Percentiles rank a stretch among this genome's conserved stretches.
Evolutionary conservation across 2,888 invertebrate genomes (phyloP).

Genomic region (Drosophila picticornis): DNA sequence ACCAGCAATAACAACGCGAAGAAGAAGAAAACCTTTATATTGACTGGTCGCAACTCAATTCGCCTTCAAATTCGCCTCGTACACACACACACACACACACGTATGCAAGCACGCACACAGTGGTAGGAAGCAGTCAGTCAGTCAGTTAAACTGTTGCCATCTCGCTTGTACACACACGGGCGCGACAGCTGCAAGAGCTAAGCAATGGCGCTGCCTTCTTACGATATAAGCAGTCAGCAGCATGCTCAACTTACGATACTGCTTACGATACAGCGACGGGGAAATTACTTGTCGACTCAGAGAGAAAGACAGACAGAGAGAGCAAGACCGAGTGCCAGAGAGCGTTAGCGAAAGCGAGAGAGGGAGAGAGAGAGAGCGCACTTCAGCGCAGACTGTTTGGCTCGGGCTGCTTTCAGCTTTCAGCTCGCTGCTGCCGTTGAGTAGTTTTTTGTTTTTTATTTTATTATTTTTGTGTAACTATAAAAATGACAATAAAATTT

Average conservation of each 20-base stretch:
- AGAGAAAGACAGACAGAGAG: constrained; percentile 22
- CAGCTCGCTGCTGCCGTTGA: constrained; percentile 30
- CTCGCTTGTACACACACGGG: constrained; percentile 52
- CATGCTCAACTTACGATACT: constrained; percentile 70
- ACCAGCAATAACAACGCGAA: constrained; percentile 3
- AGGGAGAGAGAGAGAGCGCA: constrained; percentile 20
- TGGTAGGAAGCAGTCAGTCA: constrained; percentile 2
- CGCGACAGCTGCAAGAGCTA: constrained; percentile 39
- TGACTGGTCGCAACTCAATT: constrained; percentile 66
- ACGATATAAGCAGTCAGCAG: constrained; percentile 68
- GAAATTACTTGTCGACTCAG: constrained; percentile 52
- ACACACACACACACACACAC: constrained; percentile 28
- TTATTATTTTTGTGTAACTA: constrained; percentile 62
- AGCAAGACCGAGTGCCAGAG: not conserved
- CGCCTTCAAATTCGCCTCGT: constrained; percentile 68
- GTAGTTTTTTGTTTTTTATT: constrained; percentile 46
- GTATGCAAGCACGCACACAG: constrained; percentile 18
- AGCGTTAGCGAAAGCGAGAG: not conserved
- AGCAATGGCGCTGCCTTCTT: constrained; percentile 77
- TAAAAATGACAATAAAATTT: constrained; percentile 81
- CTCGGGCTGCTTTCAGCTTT: constrained; percentile 34
- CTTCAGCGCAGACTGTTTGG: constrained; percentile 67
- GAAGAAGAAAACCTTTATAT: constrained; percentile 34
- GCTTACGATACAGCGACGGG: constrained; percentile 64
- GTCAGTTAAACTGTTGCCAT: constrained; percentile 48